Evolutionary conservation across 2,113 vertebrate species (phyloP).

Genomic region (Podocnemis expansa): DNA sequence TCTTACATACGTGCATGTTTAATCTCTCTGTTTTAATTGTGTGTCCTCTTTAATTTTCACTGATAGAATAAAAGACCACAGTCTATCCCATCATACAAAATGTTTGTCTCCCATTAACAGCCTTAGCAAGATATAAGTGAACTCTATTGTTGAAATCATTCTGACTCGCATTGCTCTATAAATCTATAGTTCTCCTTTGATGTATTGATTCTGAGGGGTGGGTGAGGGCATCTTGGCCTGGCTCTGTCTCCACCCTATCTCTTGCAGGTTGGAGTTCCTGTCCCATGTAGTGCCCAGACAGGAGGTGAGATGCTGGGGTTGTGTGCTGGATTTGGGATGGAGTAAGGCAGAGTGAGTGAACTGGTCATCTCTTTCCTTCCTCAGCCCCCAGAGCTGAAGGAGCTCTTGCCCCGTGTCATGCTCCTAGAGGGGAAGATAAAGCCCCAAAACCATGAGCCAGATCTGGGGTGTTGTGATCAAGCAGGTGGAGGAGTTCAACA

Average conservation of each 20-base stretch:
- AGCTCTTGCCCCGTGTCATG: neutral
- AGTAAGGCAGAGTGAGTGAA: neutral
- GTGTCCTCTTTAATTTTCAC: conserved; percentile 26
- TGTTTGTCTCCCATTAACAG: neutral
- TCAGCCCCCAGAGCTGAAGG: fast-evolving
- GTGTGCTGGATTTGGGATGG: neutral
- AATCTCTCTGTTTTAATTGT: conserved; percentile 44
- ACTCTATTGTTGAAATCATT: fast-evolving
- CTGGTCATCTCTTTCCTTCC: neutral
- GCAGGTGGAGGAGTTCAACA: too few relatives aligned
- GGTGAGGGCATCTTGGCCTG: neutral
- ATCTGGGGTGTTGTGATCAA: too few relatives aligned
- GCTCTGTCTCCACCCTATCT: neutral
- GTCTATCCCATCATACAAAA: neutral
- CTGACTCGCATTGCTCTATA: neutral
- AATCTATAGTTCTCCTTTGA: neutral
- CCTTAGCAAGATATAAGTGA: neutral
- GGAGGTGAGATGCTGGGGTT: neutral
- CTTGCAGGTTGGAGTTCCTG: too few relatives aligned
- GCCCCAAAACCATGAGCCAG: too few relatives aligned
- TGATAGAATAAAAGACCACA: neutral
- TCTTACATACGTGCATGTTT: neutral
- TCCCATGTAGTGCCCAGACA: neutral
- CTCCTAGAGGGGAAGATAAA: neutral
- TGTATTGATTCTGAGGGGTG: neutral